phyloP scores from a whole-genome alignment of 2,888 invertebrate species.

The Drosophila rellima region DNA sequence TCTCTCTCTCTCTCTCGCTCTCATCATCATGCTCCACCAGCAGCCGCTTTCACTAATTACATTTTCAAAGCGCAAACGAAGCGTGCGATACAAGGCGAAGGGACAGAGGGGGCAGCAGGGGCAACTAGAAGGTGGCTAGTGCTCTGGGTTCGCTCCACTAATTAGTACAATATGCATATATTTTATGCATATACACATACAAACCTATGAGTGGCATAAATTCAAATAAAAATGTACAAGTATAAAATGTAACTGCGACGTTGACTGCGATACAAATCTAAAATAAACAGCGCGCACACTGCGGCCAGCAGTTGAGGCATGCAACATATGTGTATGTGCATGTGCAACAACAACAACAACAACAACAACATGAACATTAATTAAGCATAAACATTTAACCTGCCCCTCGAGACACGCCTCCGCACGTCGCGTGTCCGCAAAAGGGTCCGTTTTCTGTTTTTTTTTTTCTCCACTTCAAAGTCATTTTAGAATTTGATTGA shows the following conservation, averaged over 20 bases:
- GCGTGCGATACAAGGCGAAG: slow-evolving; percentile 59
- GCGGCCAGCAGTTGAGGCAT: slow-evolving; percentile 55
- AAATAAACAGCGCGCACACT: slow-evolving; percentile 74
- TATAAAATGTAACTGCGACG: slow-evolving; percentile 77
- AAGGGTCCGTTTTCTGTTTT: slow-evolving; percentile 52
- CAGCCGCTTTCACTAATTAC: slow-evolving; percentile 77
- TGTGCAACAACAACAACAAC: slow-evolving; percentile 22
- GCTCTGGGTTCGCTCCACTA: slow-evolving; percentile 61
- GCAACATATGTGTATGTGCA: slow-evolving; percentile 58
- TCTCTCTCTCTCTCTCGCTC: not conserved
- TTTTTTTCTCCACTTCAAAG: slow-evolving; percentile 24
- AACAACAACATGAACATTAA: slow-evolving; percentile 67
- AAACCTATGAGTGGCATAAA: slow-evolving; percentile 70
- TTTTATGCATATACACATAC: slow-evolving; percentile 1
- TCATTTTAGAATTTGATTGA: slow-evolving; percentile 72
- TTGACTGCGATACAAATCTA: slow-evolving; percentile 73
- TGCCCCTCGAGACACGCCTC: slow-evolving; percentile 71
- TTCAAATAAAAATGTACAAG: slow-evolving; percentile 79
- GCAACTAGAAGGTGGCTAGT: slow-evolving; percentile 43
- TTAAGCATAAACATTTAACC: slow-evolving; percentile 81
- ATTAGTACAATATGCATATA: slow-evolving; percentile 69
- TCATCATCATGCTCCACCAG: slow-evolving; percentile 32
- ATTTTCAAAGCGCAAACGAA: slow-evolving; percentile 82
- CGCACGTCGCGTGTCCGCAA: slow-evolving; percentile 62
- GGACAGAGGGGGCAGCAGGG: slow-evolving; percentile 10